Evolutionary conservation across 1,140 invertebrate species (phyloP), one percentile per base, ranked within the genome.

Genomic region (Coenobita brevimanus): DNA sequence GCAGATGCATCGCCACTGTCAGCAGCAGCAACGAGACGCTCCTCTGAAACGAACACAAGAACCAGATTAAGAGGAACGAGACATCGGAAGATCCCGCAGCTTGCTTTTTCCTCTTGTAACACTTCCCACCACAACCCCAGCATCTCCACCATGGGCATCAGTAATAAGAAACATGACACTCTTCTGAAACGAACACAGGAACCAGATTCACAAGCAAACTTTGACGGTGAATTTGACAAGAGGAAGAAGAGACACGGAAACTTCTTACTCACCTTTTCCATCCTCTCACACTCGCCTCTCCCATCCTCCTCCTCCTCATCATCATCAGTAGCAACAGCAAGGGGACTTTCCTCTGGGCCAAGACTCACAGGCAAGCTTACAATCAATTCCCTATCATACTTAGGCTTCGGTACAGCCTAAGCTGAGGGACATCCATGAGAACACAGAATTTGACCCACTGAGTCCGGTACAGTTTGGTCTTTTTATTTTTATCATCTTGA

Each of bases 1-100:
- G 54, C 60, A 33, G 64, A 46, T 27, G 60, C 71, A 30, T 89
- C 71, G 3, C 90, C 88, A 3, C 15, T 41, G 54, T 87, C 83
- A 8, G 83, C 73, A 46, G 90, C 88, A 3, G 36, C 80, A 24
- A 90, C 62, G 17, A 90, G 50, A 15, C 79, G 75, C 27, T 86
- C 83, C 79, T 89, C 90, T 89, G 64, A 2, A 69, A 62, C n/a
- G 38, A n/a, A 15, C 17, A 24, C 41, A 60, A 38, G 30, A 36
- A 15, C 3, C 27, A 75, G 1, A 27, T 6, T 43, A 1, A 27
- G 17, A 17, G 36, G 17, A 60, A 46, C 3, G 17, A 27, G 17
- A 24, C 10, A 54, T 24, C 1, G n/a, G 24, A 75, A 27, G 30
- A 8, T 69, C 0, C n/a, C 4, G 10, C 3, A 46, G 17, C 21